phyloP scores from a whole-genome alignment of 2,888 invertebrate species.

The Leptinotarsa juncta region DNA sequence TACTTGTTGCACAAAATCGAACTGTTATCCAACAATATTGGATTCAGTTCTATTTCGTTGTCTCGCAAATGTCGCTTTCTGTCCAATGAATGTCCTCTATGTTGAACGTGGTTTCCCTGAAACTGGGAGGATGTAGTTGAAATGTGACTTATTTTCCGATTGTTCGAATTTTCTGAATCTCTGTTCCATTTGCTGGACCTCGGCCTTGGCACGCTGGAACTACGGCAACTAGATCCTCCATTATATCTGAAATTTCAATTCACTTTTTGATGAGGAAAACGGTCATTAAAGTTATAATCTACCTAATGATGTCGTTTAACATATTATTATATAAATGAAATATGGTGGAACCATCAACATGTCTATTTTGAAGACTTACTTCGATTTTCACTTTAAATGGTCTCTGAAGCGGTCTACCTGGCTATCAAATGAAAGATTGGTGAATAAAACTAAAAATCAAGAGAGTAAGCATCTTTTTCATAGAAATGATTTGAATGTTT shows the following conservation, averaged over 20 bases:
- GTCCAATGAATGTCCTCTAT: conserved; percentile 59
- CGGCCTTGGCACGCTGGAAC: conserved; percentile 56
- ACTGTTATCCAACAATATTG: conserved; percentile 66
- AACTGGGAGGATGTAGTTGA: conserved; percentile 41
- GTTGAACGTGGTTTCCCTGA: conserved; percentile 28
- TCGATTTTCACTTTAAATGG: no score
- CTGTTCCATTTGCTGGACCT: conserved; percentile 61
- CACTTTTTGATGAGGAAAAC: background rate
- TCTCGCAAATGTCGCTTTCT: conserved; percentile 56
- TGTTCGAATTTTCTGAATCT: conserved; percentile 42
- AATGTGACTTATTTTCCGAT: conserved; percentile 46
- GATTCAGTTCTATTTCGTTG: conserved; percentile 61
- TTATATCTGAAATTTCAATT: conserved; percentile 54
- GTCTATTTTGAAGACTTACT: no score
- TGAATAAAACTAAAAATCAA: no score
- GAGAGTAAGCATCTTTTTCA: no score
- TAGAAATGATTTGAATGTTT: no score
- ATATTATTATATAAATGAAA: no score
- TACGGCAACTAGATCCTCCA: conserved; percentile 55
- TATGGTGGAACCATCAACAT: no score
- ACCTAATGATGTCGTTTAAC: no score
- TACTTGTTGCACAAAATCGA: conserved; percentile 80
- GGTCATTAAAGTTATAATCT: background rate
- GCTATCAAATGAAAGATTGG: no score
- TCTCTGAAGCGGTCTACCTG: no score